phyloP scores from a whole-genome alignment of 30 jellyfish, hydroid and myxozoan species.

The Cassiopea xamachana region DNA sequence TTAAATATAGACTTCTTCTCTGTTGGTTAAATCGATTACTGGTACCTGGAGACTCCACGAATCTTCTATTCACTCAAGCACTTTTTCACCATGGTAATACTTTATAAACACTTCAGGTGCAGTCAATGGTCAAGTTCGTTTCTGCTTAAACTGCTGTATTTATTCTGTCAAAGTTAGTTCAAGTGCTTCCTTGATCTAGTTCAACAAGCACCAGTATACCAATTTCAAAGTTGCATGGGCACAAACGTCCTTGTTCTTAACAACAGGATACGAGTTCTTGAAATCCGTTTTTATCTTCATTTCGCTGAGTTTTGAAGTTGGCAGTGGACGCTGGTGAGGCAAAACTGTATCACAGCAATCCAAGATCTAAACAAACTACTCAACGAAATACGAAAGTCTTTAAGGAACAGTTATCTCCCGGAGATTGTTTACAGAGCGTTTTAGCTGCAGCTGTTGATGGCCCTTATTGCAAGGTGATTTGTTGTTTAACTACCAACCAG shows the following conservation, averaged over 20 bases:
- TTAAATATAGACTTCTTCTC: neutral
- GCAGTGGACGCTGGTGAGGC: neutral
- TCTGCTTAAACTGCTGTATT: neutral
- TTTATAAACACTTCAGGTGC: conserved; percentile 7
- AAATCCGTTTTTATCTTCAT: neutral
- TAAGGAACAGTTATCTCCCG: neutral
- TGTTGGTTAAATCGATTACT: neutral
- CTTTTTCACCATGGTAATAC: neutral
- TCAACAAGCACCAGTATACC: neutral
- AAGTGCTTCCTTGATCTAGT: no score
- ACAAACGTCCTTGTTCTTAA: neutral
- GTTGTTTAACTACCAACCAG: neutral
- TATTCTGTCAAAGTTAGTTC: neutral
- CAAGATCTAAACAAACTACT: neutral
- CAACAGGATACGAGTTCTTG: neutral
- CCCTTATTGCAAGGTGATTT: neutral
- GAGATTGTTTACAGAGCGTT: neutral
- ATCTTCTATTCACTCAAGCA: neutral
- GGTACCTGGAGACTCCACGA: conserved; percentile 23
- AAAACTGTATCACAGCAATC: neutral
- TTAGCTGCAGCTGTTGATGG: neutral
- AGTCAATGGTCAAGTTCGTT: conserved; percentile 1
- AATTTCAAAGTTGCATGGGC: neutral
- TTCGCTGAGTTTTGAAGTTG: neutral
- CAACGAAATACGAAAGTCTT: neutral